Conservation (phyloP, 2,113 vertebrate species). For the Willisornis vidua region DNA sequence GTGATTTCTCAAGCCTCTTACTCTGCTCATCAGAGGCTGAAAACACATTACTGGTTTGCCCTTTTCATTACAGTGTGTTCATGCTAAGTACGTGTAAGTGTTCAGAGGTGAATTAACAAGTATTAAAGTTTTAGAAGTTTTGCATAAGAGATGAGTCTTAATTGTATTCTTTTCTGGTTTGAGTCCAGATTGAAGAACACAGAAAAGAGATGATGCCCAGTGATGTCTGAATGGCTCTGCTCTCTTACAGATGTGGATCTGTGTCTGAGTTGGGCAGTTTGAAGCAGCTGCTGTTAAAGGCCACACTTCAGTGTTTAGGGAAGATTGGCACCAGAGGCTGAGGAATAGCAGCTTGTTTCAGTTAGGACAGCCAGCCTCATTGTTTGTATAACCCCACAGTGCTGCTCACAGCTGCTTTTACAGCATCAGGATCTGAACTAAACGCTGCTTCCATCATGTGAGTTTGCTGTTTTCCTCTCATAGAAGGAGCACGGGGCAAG, state of each 20-base stretch:
- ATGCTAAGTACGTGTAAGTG: background rate
- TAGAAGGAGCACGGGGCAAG: fast-evolving
- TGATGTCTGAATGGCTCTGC: background rate
- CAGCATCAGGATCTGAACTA: too few species aligned
- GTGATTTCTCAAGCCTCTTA: background rate
- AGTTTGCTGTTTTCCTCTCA: background rate
- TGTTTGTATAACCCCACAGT: background rate
- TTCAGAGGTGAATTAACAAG: background rate
- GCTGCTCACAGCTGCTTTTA: background rate
- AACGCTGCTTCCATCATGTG: fast-evolving
- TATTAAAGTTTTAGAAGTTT: constrained; percentile 33
- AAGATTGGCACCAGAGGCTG: background rate
- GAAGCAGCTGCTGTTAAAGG: background rate
- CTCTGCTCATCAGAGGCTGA: background rate
- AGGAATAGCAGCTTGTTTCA: background rate
- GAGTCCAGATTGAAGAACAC: background rate
- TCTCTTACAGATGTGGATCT: background rate
- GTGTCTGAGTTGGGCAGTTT: background rate
- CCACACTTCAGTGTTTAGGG: background rate
- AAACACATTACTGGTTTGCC: background rate
- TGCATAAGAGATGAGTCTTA: background rate
- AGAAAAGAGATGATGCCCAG: too few species aligned
- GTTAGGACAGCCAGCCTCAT: background rate
- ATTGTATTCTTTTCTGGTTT: background rate
- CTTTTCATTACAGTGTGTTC: background rate